phyloP scores from a whole-genome alignment of 2,888 invertebrate genomes.

The Drosophila borborema region DNA sequence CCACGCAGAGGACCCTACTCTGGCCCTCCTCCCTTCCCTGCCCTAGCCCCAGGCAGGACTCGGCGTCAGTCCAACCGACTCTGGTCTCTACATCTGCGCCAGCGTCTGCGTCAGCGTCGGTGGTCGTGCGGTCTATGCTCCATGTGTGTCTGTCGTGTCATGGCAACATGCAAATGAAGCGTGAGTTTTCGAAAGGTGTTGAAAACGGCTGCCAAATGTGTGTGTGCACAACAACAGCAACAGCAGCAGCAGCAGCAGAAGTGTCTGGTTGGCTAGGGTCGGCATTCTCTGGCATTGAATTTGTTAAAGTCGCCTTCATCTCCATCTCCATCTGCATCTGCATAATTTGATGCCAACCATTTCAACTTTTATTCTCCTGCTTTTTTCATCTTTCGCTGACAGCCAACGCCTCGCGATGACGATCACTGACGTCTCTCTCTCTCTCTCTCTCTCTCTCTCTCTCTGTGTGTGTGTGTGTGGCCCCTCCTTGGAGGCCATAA shows the following conservation, averaged over 20 bases:
- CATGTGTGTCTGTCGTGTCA: slow-evolving; percentile 58
- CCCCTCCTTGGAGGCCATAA: slow-evolving; percentile 7
- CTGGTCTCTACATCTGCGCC: slow-evolving; percentile 19
- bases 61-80: slow-evolving; percentile 8
- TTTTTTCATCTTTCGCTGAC: slow-evolving; percentile 67
- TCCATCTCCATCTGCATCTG: slow-evolving; percentile 49
- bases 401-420: slow-evolving; percentile 51
- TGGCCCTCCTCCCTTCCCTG: neutral
- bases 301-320: slow-evolving; percentile 39
- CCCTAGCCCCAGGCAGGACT: slow-evolving; percentile 43
- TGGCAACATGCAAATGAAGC: slow-evolving; percentile 82
- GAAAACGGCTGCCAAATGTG: slow-evolving; percentile 66
- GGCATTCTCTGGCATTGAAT: slow-evolving; percentile 58
- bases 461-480: neutral
- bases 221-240: slow-evolving; percentile 34
- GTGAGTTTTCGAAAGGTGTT: slow-evolving; percentile 81
- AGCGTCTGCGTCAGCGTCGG: slow-evolving; percentile 30
- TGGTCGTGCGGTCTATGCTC: slow-evolving; percentile 56
- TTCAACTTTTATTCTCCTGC: slow-evolving; percentile 62
- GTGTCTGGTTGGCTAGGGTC: neutral
- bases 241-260: neutral
- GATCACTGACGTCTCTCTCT: slow-evolving; percentile 40
- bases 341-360: slow-evolving; percentile 77
- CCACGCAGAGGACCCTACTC: slow-evolving; percentile 29
- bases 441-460: no score